These are phyloP conservation scores for Palythoa heliodiscus DNA, from an alignment of 92 coral and sea anemone species.

Conservation along the genomic window DNA sequence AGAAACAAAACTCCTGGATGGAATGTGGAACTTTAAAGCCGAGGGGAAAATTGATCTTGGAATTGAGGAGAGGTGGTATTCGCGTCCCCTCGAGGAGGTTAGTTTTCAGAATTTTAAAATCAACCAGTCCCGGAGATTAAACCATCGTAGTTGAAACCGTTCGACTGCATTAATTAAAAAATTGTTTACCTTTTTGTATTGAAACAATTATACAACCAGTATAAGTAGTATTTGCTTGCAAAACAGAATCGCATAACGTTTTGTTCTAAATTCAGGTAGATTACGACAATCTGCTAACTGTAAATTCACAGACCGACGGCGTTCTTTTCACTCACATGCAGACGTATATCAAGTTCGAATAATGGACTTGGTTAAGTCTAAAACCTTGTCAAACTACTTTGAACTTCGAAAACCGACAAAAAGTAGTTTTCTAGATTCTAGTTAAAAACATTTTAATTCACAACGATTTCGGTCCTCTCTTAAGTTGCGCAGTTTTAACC, in stretches of 20 bases:
- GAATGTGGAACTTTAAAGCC: constrained; percentile 85
- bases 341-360: too few relatives aligned
- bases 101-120: neutral
- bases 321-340: neutral
- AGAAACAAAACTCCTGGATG: constrained; percentile 73
- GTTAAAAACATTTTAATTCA: neutral
- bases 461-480: neutral
- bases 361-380: too few relatives aligned
- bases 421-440: neutral
- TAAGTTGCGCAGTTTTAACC: too few relatives aligned
- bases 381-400: neutral
- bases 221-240: neutral
- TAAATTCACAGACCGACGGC: neutral
- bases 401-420: neutral
- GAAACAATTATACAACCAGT: neutral
- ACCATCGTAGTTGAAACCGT: neutral
- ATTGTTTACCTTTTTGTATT: neutral
- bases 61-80: constrained; percentile 75
- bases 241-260: neutral
- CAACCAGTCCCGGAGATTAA: neutral
- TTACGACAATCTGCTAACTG: too few relatives aligned
- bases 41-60: constrained; percentile 57
- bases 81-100: constrained; percentile 70
- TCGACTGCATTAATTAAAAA: neutral
- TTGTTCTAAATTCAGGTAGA: neutral